Evolutionary conservation across 2,113 vertebrate species (phyloP).

Genomic region (Erinaceus europaeus): DNA sequence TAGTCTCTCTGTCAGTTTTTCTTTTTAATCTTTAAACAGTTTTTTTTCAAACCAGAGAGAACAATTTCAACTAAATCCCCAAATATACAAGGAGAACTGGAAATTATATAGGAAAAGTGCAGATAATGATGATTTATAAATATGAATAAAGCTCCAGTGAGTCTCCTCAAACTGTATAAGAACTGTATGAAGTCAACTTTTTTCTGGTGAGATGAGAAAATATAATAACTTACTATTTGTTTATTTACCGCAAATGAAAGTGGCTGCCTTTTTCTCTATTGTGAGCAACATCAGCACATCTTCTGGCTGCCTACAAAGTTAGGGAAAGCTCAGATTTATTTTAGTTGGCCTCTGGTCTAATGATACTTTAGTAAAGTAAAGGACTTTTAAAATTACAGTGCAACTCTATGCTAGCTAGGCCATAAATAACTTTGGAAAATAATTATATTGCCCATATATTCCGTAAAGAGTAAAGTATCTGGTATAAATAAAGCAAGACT

Average conservation of each 20-base stretch:
- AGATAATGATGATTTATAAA: background rate
- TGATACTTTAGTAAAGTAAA: background rate
- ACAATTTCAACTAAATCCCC: background rate
- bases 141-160: background rate
- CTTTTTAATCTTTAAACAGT: no score
- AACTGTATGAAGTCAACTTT: slow-evolving; percentile 15
- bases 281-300: background rate
- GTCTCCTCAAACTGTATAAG: background rate
- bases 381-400: background rate
- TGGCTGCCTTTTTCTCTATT: background rate
- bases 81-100: background rate
- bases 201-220: background rate
- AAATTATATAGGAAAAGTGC: background rate
- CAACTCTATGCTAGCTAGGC: background rate
- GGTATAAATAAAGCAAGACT: slow-evolving; percentile 24
- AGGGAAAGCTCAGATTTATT: background rate
- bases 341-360: background rate
- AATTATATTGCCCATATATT: background rate
- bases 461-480: background rate
- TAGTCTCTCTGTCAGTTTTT: no score
- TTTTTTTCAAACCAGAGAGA: slow-evolving; percentile 6
- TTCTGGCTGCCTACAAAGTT: background rate
- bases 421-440: background rate
- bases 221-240: background rate
- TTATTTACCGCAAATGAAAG: background rate